Percentiles rank a stretch among this genome's conserved stretches.
phyloP scores from a whole-genome alignment of 35 echinoderm and acorn worm genomes.

The Diadema setosum region DNA sequence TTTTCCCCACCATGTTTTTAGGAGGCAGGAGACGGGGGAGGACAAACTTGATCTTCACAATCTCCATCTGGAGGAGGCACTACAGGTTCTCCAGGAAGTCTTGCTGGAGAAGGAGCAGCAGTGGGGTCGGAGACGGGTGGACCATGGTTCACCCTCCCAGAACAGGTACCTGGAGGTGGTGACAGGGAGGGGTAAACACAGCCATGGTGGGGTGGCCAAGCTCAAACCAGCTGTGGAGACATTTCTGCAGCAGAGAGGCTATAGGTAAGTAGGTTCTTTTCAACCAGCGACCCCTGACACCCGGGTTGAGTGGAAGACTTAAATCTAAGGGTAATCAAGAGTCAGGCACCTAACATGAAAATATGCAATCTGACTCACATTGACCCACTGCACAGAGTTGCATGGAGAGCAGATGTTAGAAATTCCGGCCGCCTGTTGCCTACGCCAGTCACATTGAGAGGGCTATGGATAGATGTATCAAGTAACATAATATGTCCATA shows the following conservation, averaged over 20 bases:
- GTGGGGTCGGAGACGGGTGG: neutral
- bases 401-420: too few species aligned
- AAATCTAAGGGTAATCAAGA: too few species aligned
- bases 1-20: neutral
- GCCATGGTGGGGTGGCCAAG: conserved; percentile 59
- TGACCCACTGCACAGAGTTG: too few species aligned
- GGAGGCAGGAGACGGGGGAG: conserved; percentile 8
- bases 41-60: conserved; percentile 83
- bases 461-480: too few species aligned
- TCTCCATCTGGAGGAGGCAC: conserved; percentile 69
- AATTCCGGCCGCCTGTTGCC: too few species aligned
- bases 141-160: neutral
- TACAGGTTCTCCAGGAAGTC: conserved; percentile 35
- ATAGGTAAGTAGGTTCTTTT: conserved; percentile 70
- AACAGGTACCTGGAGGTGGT: conserved; percentile 50
- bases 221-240: conserved; percentile 57
- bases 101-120: conserved; percentile 16
- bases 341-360: too few species aligned
- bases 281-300: too few species aligned
- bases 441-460: too few species aligned
- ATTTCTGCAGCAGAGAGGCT: conserved; percentile 47
- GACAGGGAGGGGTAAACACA: conserved; percentile 73
- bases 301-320: too few species aligned
- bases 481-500: too few species aligned
- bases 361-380: too few species aligned